phyloP scores from a whole-genome alignment of 2,888 invertebrate species.

The Axea sp. region DNA sequence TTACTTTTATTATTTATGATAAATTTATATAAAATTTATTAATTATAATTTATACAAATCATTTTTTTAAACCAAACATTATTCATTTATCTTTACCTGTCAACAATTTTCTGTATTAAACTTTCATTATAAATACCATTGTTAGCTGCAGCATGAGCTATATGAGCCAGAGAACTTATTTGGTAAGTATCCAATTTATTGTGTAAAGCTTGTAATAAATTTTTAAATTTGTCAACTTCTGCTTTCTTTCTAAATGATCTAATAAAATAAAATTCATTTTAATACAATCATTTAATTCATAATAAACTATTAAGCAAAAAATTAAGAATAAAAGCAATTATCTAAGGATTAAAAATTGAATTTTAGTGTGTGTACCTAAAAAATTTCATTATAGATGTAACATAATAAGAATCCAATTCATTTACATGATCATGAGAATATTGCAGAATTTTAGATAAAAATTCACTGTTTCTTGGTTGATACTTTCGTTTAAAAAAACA shows the following conservation, averaged over 20 bases:
- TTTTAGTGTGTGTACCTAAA: too few relatives aligned
- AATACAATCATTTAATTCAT: background rate
- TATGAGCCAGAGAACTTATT: conserved; percentile 81
- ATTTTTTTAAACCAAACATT: too few relatives aligned
- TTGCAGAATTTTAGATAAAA: background rate
- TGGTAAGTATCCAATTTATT: background rate
- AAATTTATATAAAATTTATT: too few relatives aligned
- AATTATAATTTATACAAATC: too few relatives aligned
- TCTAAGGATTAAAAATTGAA: too few relatives aligned
- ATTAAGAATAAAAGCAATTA: too few relatives aligned
- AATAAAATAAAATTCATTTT: background rate
- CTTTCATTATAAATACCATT: conserved; percentile 80
- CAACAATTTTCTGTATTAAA: conserved; percentile 80
- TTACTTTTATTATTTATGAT: too few relatives aligned
- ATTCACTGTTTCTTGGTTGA: conserved; percentile 81
- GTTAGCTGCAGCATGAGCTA: conserved; percentile 83
- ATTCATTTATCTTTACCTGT: conserved; percentile 74
- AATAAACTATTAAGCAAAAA: too few relatives aligned
- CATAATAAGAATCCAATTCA: conserved; percentile 83
- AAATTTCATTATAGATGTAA: conserved; percentile 85
- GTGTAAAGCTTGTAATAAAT: background rate
- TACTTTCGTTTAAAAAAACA: conserved; percentile 86
- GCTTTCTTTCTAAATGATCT: conserved; percentile 63
- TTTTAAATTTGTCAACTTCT: background rate
- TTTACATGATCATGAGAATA: conserved; percentile 80